Evolutionary conservation across 2,888 invertebrate genomes (phyloP).

Genomic region (Parnassius orleans): DNA sequence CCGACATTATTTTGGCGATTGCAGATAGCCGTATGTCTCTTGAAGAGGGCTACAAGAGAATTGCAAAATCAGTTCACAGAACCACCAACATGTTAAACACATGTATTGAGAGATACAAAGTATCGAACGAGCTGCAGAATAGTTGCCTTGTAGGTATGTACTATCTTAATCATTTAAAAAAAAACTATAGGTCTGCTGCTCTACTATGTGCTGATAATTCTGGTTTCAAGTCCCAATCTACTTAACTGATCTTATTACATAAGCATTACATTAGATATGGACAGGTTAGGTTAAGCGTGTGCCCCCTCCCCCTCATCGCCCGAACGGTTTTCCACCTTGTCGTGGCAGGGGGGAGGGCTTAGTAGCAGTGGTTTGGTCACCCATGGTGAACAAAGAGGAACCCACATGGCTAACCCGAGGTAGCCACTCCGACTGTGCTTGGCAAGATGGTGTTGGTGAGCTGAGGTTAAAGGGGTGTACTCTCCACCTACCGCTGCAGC

Average conservation of each 20-base stretch:
- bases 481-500: no score
- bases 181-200: no score
- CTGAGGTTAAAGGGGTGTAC: no score
- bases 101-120: conserved; percentile 84
- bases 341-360: no score
- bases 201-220: no score
- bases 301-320: no score
- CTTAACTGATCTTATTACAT: neutral
- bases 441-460: no score
- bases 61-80: conserved; percentile 85
- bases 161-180: neutral
- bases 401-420: no score
- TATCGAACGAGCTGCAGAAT: conserved; percentile 69
- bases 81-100: conserved; percentile 84
- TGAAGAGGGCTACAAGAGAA: conserved; percentile 85
- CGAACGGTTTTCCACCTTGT: no score
- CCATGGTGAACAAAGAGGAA: no score
- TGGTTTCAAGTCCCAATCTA: neutral
- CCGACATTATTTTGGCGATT: conserved; percentile 90
- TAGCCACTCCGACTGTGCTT: no score
- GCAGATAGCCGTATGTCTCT: conserved; percentile 88
- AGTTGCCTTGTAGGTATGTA: conserved; percentile 71
- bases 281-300: neutral
- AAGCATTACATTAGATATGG: neutral
- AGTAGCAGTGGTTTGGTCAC: no score